Percentiles rank a stretch among this genome's conserved stretches.
Conservation (phyloP, 2,797 vertebrate species). For the Anas bahamensis region DNA sequence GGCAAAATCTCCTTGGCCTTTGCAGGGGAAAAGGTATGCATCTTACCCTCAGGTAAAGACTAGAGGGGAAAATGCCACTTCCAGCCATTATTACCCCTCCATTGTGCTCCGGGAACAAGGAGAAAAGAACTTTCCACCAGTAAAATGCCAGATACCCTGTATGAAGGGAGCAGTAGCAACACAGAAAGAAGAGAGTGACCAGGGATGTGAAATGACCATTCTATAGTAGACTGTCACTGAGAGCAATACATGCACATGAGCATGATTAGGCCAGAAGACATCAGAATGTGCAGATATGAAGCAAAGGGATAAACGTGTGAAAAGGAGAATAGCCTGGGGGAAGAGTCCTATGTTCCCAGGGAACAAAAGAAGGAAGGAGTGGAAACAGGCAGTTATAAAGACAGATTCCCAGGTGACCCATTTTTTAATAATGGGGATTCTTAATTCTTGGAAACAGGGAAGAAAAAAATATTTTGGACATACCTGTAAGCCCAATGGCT, state of each 20-base stretch:
- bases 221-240: not conserved
- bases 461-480: not conserved
- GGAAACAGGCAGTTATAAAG: no score
- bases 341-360: not conserved
- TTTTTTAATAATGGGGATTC: not conserved
- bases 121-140: not conserved
- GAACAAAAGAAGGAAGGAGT: no score
- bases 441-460: not conserved
- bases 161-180: not conserved
- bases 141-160: not conserved
- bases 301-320: not conserved
- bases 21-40: not conserved
- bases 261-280: not conserved
- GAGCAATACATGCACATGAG: not conserved
- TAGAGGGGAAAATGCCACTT: not conserved
- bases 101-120: not conserved
- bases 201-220: not conserved
- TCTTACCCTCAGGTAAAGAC: not conserved
- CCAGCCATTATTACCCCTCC: not conserved
- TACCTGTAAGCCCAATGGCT: not conserved
- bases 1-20: not conserved
- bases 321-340: not conserved
- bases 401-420: no score
- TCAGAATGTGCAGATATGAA: not conserved
- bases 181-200: not conserved